Conservation (phyloP, 2,888 invertebrate species). For the Metopia argyrocephala region DNA sequence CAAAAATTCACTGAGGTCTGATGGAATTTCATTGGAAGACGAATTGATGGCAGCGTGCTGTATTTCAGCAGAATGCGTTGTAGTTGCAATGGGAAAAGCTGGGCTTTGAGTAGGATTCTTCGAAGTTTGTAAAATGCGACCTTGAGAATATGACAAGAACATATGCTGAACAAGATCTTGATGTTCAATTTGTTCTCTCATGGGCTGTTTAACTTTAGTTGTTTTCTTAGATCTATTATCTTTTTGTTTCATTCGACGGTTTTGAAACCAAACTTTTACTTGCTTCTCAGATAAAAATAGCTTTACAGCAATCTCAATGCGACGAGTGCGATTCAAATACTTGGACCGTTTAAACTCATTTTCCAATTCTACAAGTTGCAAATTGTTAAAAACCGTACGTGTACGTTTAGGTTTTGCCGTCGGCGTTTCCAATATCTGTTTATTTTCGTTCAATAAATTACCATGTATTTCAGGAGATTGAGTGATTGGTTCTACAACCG, state of each 20-base stretch:
- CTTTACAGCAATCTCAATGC: constrained; percentile 97
- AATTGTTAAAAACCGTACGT: constrained; percentile 95
- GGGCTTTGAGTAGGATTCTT: constrained; percentile 21
- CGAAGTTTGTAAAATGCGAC: constrained; percentile 65
- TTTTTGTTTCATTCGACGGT: constrained; percentile 89
- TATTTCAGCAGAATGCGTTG: not conserved
- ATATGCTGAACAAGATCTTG: not conserved
- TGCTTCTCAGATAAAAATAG: constrained; percentile 92
- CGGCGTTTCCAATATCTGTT: constrained; percentile 8
- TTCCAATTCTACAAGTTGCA: constrained; percentile 95
- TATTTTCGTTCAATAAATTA: constrained; percentile 27
- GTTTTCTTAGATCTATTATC: not conserved
- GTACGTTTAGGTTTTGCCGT: constrained; percentile 84
- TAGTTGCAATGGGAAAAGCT: not conserved
- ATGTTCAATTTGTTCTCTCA: not conserved
- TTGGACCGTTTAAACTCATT: constrained; percentile 97
- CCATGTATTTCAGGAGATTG: constrained; percentile 22
- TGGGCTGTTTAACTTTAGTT: not conserved
- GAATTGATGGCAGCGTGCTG: not conserved
- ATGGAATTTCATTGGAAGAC: not conserved
- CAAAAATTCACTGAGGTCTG: constrained; percentile 55
- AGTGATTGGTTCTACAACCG: not conserved
- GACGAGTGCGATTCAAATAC: constrained; percentile 92
- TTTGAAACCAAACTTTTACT: constrained; percentile 92
- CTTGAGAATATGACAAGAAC: constrained; percentile 74